A percentile compares a stretch with the other conserved stretches of the same genome.
These are phyloP conservation scores for Ruditapes philippinarum DNA, from an alignment of 1,140 invertebrate species.

Conservation along the genomic window DNA sequence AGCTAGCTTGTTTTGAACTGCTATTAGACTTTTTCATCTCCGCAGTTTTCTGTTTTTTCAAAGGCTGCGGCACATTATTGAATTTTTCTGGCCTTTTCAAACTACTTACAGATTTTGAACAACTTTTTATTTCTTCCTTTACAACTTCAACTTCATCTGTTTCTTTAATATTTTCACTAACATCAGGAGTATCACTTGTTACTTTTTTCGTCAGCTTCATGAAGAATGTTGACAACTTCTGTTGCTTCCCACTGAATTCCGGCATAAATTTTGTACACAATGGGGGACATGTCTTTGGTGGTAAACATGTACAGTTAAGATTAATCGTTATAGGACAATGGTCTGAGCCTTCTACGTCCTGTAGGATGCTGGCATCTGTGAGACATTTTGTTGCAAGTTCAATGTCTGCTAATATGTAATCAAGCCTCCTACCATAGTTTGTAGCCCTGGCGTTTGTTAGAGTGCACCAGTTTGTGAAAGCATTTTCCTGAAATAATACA, in stretches of 20 bases:
- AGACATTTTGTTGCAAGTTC: constrained; percentile 82
- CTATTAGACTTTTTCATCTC: constrained; percentile 33
- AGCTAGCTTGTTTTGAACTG: constrained; percentile 66
- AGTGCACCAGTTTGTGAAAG: constrained; percentile 89
- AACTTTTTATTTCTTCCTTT: background rate
- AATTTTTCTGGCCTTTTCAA: constrained; percentile 18
- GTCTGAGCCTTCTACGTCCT: constrained; percentile 89
- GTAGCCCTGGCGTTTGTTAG: constrained; percentile 87
- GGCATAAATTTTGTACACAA: constrained; percentile 88
- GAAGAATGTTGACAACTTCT: constrained; percentile 87
- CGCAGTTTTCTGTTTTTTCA: constrained; percentile 45
- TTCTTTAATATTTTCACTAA: background rate
- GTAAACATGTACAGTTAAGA: constrained; percentile 81
- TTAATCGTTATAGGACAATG: constrained; percentile 88
- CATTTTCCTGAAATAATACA: constrained; percentile 76
- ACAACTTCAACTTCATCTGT: background rate
- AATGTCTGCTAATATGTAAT: constrained; percentile 88
- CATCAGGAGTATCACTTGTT: background rate
- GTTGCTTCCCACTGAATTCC: constrained; percentile 88
- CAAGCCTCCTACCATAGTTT: constrained; percentile 89
- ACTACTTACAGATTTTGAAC: background rate
- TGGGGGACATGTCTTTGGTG: constrained; percentile 83
- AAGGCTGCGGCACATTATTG: background rate
- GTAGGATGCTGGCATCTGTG: constrained; percentile 84
- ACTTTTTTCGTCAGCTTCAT: constrained; percentile 66